Conservation (phyloP, 2,797 vertebrate genomes). For the Dromococcyx pavoninus region DNA sequence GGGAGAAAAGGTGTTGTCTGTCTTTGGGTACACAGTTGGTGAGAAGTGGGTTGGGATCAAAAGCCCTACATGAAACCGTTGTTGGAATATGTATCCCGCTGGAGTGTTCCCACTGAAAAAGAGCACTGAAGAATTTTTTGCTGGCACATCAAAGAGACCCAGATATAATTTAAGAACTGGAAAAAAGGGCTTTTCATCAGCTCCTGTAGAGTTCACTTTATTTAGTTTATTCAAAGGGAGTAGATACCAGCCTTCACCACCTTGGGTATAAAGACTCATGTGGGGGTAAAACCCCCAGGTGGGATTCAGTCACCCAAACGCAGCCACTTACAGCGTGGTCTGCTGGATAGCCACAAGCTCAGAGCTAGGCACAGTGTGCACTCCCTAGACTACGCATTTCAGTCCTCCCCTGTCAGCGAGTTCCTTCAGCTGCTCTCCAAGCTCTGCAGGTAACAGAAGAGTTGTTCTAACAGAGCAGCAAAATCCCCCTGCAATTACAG, state of each 20-base stretch:
- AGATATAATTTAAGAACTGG: neutral
- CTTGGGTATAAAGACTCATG: neutral
- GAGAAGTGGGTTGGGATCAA: neutral
- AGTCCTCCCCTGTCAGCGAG: rapidly evolving
- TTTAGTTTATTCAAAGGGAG: neutral
- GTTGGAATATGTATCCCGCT: neutral
- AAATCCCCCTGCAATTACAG: neutral
- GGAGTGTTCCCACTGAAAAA: neutral
- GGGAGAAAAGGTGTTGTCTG: neutral
- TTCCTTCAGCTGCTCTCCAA: neutral
- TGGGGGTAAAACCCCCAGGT: neutral
- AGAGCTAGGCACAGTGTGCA: neutral
- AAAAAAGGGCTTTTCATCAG: neutral
- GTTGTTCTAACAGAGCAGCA: neutral
- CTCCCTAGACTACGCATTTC: neutral
- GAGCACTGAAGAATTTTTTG: neutral
- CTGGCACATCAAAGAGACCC: neutral
- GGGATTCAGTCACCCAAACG: neutral
- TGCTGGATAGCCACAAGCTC: neutral
- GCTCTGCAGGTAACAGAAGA: neutral
- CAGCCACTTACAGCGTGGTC: neutral
- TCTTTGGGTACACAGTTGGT: neutral
- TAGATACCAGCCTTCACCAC: neutral
- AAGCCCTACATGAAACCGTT: neutral
- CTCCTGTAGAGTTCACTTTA: neutral